Base-by-base conservation (phyloP, 1,140 invertebrate genomes). In the Anagrus nilaparvatae region DNA sequence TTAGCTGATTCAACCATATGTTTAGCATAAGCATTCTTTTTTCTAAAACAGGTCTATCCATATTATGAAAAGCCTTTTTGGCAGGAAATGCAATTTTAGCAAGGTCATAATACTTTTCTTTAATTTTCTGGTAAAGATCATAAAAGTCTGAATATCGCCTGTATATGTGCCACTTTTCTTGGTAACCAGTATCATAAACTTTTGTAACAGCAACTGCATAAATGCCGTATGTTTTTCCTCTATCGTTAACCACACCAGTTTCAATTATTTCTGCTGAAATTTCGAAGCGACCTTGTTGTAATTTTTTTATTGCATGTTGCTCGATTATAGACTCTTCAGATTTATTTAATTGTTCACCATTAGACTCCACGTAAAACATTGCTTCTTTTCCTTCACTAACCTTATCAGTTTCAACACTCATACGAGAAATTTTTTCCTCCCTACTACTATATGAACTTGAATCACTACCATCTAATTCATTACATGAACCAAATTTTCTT, bases 31-130 rank as follows among this genome's bases (percentile, higher is more conserved):
- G 73, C 73, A 87, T 90, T 21, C 92, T 70, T 53, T 79, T 82
- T 59, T 96, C 90, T 29, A 97, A 60, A 29, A 96, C 90, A 6
- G 79, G 70, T 32, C 87, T 69, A 40, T 89, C 90, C 60, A 89
- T 87, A 60, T 95, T 96, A 51, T 94, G 90, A 56, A 96, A 89
- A 13, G 91, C 82, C 56, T 92, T 93, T 63, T 97, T 97, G 0
- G 82, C 86, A 10, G 92, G 92, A 57, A 97, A 92, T 17, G 78
- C 72, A 17, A 95, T 65, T 52, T 81, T 83, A 4, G 75, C 73
- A 3, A 95, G 59, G 60, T 86, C 81, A 35, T 82, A 79, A 74
- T 81, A 94, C 78, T 79, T 81, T 30, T 81, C 78, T 62, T 78
- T 79, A 54, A 91, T 76, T 67, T 84, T 78, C 52, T 76, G 71